Evolutionary conservation across 2,797 vertebrate genomes (phyloP).

Genomic region (Calcarius lapponicus): DNA sequence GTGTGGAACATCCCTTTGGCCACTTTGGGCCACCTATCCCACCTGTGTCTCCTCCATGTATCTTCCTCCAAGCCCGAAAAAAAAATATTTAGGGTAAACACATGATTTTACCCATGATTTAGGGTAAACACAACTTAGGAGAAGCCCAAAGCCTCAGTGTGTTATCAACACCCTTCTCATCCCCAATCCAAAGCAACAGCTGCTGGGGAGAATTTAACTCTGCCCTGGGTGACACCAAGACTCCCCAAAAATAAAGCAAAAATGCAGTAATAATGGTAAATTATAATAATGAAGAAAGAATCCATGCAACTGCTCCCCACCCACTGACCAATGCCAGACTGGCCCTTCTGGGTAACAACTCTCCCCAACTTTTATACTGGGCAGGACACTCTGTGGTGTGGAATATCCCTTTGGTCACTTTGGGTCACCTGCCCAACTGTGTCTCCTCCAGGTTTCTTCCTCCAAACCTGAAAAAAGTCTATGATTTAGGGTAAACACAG

Average conservation of each 20-base stretch:
- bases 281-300: background rate
- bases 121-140: background rate
- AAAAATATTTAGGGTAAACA: too few species aligned
- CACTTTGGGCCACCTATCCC: background rate
- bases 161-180: too few species aligned
- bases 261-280: background rate
- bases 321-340: background rate
- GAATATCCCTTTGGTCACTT: background rate
- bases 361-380: background rate
- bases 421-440: background rate
- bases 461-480: background rate
- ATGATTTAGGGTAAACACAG: background rate
- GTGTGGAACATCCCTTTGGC: background rate
- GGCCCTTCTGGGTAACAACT: background rate
- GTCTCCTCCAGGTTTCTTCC: background rate
- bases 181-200: background rate
- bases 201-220: background rate
- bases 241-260: background rate
- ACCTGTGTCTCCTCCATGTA: background rate
- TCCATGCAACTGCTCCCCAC: background rate
- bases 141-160: background rate
- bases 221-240: background rate
- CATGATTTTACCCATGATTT: background rate
- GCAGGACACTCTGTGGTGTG: background rate
- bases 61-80: background rate